These are phyloP conservation scores for Villa cingulata DNA, from an alignment of 2,888 invertebrate genomes.

Conservation along the genomic window DNA sequence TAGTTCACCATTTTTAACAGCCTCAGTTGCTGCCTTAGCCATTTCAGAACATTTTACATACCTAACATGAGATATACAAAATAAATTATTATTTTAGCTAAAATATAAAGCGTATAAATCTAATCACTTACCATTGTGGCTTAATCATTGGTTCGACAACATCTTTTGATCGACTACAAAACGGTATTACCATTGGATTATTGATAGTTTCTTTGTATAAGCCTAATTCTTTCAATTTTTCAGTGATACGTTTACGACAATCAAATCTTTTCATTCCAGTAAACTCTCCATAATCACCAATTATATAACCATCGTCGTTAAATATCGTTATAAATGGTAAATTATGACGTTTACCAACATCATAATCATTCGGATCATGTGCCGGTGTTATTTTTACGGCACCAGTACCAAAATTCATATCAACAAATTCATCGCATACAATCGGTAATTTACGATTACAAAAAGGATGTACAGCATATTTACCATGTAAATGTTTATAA, in stretches of 20 bases:
- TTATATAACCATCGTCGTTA: slow-evolving; percentile 77
- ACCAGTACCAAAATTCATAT: slow-evolving; percentile 90
- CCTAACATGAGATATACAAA: slow-evolving; percentile 32
- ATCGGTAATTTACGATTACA: slow-evolving; percentile 69
- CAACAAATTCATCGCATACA: slow-evolving; percentile 86
- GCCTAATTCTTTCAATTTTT: slow-evolving; percentile 55
- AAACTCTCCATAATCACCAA: slow-evolving; percentile 65
- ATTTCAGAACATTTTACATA: slow-evolving; percentile 80
- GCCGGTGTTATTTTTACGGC: slow-evolving; percentile 99
- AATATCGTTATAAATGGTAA: slow-evolving; percentile 80
- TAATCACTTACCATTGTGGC: slow-evolving; percentile 74
- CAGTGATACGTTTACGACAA: slow-evolving; percentile 68
- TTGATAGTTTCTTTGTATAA: slow-evolving; percentile 69
- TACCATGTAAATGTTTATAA: slow-evolving; percentile 71
- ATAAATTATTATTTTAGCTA: background rate
- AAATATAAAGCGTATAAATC: background rate
- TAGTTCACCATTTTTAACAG: slow-evolving; percentile 65
- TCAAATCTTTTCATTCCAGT: slow-evolving; percentile 82
- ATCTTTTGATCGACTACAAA: slow-evolving; percentile 93
- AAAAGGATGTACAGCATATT: slow-evolving; percentile 78
- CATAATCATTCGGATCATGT: slow-evolving; percentile 95
- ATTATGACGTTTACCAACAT: slow-evolving; percentile 79
- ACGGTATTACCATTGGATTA: slow-evolving; percentile 92
- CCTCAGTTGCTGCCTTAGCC: slow-evolving; percentile 73
- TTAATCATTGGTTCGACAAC: slow-evolving; percentile 92